Evolutionary conservation across 2,113 vertebrate genomes (phyloP).

Genomic region (Tetrao urogallus): DNA sequence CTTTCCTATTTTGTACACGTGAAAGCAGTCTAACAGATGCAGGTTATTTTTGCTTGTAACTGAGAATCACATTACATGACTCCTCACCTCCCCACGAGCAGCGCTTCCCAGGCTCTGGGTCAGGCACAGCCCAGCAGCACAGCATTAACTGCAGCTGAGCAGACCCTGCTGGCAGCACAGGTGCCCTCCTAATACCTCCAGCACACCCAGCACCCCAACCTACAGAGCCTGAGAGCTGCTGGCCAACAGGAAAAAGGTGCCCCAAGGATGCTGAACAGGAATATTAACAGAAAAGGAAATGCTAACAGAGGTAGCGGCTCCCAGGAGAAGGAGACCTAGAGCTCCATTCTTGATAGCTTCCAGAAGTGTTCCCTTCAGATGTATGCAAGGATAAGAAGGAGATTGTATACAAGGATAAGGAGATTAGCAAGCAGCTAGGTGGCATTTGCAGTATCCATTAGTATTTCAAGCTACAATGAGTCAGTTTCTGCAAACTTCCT

Average conservation of each 20-base stretch:
- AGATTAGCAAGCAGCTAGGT: constrained; percentile 51
- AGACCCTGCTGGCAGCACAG: accelerated
- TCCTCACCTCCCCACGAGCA: neutral
- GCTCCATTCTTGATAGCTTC: neutral
- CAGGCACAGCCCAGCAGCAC: no score
- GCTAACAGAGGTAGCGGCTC: neutral
- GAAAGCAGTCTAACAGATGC: constrained; percentile 23
- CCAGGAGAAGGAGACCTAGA: neutral
- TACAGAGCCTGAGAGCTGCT: neutral
- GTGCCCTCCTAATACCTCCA: neutral
- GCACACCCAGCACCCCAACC: accelerated
- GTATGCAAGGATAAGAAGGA: neutral
- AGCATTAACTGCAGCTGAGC: neutral
- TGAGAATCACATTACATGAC: neutral
- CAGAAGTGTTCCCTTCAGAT: neutral
- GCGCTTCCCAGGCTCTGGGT: neutral
- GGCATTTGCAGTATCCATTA: constrained; percentile 49
- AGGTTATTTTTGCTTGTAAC: constrained; percentile 31
- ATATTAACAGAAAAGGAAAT: accelerated
- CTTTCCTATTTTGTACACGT: neutral
- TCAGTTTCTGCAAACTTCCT: constrained; percentile 58
- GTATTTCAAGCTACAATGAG: constrained; percentile 39
- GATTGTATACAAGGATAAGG: constrained; percentile 30
- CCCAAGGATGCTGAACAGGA: neutral
- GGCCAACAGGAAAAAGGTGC: accelerated